A percentile compares a stretch with the other conserved stretches of the same genome.
phyloP scores from a whole-genome alignment of 2,888 invertebrate genomes.

The Himalopsyche anomala region DNA sequence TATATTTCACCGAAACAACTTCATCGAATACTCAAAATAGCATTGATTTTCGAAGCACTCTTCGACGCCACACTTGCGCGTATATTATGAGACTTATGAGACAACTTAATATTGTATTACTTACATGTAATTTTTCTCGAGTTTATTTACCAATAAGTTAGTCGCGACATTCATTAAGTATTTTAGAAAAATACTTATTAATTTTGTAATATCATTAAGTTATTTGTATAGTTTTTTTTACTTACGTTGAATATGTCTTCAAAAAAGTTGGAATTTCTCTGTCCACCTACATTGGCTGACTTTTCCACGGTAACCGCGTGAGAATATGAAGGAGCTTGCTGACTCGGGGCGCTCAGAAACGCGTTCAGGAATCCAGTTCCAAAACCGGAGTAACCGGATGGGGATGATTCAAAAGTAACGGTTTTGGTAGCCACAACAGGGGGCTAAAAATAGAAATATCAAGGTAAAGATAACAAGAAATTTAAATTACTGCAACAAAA shows the following conservation, averaged over 20 bases:
- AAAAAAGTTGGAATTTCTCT: conserved; percentile 71
- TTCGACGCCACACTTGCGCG: too few species aligned
- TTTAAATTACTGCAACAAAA: not conserved
- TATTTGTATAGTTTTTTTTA: not conserved
- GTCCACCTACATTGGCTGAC: not conserved
- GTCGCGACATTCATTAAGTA: too few species aligned
- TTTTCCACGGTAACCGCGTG: conserved; percentile 43
- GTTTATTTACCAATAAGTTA: too few species aligned
- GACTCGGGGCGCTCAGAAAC: conserved; percentile 50
- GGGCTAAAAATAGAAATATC: not conserved
- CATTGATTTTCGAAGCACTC: too few species aligned
- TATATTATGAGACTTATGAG: too few species aligned
- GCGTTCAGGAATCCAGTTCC: conserved; percentile 51
- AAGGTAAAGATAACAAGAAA: not conserved
- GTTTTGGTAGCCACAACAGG: conserved; percentile 10
- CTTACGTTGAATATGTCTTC: conserved; percentile 81
- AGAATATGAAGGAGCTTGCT: not conserved
- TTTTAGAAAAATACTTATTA: too few species aligned
- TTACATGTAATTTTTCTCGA: too few species aligned
- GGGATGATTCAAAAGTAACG: conserved; percentile 20
- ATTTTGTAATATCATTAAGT: too few species aligned
- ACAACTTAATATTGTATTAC: too few species aligned
- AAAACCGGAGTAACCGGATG: conserved; percentile 45
- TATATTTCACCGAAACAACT: too few species aligned
- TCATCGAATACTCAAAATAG: too few species aligned